Conservation (phyloP, 2,888 invertebrate genomes). For the Nasonovia ribisnigri region DNA sequence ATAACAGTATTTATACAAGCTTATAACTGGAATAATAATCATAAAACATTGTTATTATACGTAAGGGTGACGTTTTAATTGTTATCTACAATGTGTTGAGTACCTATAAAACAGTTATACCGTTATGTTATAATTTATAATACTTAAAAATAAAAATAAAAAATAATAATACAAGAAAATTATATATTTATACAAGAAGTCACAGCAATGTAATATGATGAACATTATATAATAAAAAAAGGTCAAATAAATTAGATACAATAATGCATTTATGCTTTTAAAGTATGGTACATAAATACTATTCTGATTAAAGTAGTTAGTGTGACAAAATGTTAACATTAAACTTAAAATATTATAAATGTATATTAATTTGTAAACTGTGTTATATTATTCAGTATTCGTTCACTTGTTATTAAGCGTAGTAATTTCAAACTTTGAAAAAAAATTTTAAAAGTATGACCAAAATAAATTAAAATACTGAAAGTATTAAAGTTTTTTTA, state of each 20-base stretch:
- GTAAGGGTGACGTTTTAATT: neutral
- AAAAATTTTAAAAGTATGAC: neutral
- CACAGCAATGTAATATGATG: neutral
- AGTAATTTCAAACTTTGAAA: neutral
- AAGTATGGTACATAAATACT: neutral
- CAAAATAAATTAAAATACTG: neutral
- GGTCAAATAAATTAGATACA: neutral
- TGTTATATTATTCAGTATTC: neutral
- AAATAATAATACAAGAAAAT: neutral
- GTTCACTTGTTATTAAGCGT: neutral
- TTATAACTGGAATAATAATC: neutral
- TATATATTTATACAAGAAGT: neutral
- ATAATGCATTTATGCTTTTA: neutral
- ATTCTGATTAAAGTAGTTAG: neutral
- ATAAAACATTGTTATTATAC: neutral
- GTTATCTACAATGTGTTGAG: neutral
- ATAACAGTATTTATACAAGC: neutral
- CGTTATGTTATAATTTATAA: neutral
- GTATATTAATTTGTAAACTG: neutral
- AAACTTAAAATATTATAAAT: slow-evolving; percentile 1
- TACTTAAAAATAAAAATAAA: neutral
- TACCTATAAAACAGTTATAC: neutral
- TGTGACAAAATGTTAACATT: slow-evolving; percentile 3
- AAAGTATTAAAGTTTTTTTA: slow-evolving; percentile 1
- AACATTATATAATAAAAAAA: neutral